Percentiles rank a stretch among this genome's conserved stretches.
Conservation (phyloP, 2,113 vertebrate species). For the Halichoeres trimaculatus region DNA sequence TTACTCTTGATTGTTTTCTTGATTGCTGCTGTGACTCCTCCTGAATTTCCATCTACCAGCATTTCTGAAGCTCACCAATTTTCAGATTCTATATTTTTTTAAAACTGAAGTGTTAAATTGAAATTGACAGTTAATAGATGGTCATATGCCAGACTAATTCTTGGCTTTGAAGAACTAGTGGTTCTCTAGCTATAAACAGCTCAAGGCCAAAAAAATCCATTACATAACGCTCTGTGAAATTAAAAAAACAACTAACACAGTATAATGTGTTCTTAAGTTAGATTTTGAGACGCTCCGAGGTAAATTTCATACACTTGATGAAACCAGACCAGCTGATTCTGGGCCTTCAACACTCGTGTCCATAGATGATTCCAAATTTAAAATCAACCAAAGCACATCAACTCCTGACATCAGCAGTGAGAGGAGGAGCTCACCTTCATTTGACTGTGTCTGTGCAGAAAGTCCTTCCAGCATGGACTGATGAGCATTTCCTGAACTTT, state of each 20-base stretch:
- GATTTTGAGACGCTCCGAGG: too few relatives aligned
- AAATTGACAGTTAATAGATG: too few relatives aligned
- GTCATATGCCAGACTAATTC: neutral
- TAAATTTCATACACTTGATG: neutral
- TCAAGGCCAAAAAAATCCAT: neutral
- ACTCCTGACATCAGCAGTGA: neutral
- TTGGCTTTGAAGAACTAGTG: neutral
- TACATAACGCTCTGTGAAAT: neutral
- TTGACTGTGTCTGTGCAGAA: constrained; percentile 77
- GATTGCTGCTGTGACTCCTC: too few relatives aligned
- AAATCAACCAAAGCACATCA: neutral
- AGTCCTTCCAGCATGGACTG: constrained; percentile 86
- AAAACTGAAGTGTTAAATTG: too few relatives aligned
- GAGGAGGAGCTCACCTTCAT: constrained; percentile 84
- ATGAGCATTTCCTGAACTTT: constrained; percentile 81
- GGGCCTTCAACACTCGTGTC: neutral
- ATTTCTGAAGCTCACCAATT: neutral
- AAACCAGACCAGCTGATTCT: neutral
- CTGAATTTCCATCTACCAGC: neutral
- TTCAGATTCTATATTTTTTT: too few relatives aligned
- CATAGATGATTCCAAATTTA: too few relatives aligned
- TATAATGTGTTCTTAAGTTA: too few relatives aligned
- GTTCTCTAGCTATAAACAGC: neutral
- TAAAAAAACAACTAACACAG: neutral
- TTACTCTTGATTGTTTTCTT: too few relatives aligned